phyloP scores from a whole-genome alignment of 2,888 invertebrate species.

The Lamproptera curius region DNA sequence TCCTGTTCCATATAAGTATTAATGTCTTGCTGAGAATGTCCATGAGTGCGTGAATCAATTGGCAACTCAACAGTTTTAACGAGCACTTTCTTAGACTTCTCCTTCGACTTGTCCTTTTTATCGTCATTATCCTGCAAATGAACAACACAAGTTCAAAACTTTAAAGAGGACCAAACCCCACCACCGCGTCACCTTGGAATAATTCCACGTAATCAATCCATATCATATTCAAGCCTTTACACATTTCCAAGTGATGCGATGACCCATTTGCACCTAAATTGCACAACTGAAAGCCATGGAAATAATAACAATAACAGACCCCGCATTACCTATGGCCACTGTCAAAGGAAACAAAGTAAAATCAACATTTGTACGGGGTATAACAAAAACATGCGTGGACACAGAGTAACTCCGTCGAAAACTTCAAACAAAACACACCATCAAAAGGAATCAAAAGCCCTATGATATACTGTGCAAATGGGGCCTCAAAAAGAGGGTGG shows the following conservation, averaged over 20 bases:
- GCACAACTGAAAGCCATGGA: conserved; percentile 32
- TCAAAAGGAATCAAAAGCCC: conserved; percentile 43
- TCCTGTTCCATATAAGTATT: conserved; percentile 88
- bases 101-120: conserved; percentile 83
- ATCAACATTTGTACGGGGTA: conserved; percentile 32
- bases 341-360: conserved; percentile 38
- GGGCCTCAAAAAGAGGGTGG: conserved; percentile 65
- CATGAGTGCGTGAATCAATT: conserved; percentile 86
- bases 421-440: conserved; percentile 34
- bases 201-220: conserved; percentile 3
- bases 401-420: conserved; percentile 49
- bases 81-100: conserved; percentile 83
- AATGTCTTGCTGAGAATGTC: conserved; percentile 84
- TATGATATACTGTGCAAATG: conserved; percentile 69
- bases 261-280: conserved; percentile 71
- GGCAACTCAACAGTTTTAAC: conserved; percentile 91
- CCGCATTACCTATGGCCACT: conserved; percentile 34
- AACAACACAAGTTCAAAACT: conserved; percentile 49
- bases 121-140: conserved; percentile 75
- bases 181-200: conserved; percentile 54
- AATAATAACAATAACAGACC: conserved; percentile 29
- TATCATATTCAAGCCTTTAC: not conserved
- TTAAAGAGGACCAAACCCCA: conserved; percentile 47
- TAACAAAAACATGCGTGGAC: conserved; percentile 74
- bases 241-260: conserved; percentile 54